These are phyloP conservation scores for Phoeniculus purpureus DNA, from an alignment of 2,797 vertebrate genomes.

Conservation along the genomic window DNA sequence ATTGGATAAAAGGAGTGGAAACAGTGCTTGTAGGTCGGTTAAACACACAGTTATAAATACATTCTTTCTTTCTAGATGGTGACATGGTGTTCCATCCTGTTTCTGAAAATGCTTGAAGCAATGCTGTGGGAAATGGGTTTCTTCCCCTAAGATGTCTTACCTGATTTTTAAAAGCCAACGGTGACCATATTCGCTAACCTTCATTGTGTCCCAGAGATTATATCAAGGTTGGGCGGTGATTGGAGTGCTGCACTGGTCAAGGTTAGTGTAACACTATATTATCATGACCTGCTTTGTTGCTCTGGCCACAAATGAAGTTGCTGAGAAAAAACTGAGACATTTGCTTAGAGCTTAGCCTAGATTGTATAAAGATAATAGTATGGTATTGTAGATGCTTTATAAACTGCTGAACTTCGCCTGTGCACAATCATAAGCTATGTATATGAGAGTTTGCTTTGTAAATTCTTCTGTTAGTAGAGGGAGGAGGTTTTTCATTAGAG, in stretches of 20 bases:
- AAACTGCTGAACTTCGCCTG: background rate
- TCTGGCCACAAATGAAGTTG: background rate
- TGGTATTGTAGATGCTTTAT: background rate
- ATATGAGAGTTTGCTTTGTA: background rate
- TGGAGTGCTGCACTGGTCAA: background rate
- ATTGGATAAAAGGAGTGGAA: background rate
- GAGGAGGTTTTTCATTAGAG: background rate
- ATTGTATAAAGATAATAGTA: background rate
- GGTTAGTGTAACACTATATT: background rate
- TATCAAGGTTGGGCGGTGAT: background rate
- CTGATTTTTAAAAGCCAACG: background rate
- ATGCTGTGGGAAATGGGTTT: background rate
- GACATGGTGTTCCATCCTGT: background rate
- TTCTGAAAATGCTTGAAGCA: background rate
- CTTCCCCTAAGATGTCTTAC: background rate
- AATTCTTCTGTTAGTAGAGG: background rate
- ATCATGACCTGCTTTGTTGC: background rate
- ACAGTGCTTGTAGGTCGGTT: background rate
- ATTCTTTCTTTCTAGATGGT: background rate
- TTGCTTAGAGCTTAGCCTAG: background rate
- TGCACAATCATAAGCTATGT: background rate
- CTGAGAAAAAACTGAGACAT: background rate
- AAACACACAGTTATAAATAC: background rate
- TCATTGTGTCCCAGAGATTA: background rate
- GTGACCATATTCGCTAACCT: background rate